Evolutionary conservation across 2,113 vertebrate genomes (phyloP).

Genomic region (Amphilophus citrinellus): DNA sequence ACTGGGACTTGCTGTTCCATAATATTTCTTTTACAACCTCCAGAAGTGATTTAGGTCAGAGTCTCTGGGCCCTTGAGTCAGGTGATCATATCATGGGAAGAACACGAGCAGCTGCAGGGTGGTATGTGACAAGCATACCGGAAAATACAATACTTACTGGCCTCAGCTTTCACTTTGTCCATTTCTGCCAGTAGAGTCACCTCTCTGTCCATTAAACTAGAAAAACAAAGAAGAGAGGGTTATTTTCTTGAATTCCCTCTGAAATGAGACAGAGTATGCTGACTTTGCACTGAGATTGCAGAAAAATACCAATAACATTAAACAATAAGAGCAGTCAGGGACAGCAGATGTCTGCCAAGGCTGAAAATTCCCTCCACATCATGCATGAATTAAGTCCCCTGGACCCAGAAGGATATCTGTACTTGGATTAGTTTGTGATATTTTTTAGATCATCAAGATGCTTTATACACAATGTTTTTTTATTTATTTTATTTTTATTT

Average conservation of each 20-base stretch:
- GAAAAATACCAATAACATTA: slow-evolving; percentile 1
- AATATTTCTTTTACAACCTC: slow-evolving; percentile 28
- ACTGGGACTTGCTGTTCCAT: slow-evolving; percentile 54
- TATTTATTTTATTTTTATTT: not conserved
- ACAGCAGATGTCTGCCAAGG: not conserved
- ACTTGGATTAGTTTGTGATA: not conserved
- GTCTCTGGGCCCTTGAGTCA: slow-evolving; percentile 29
- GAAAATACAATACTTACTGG: slow-evolving; percentile 85
- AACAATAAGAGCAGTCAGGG: not conserved
- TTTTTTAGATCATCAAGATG: not conserved
- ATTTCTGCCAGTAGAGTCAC: slow-evolving; percentile 92
- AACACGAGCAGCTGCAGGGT: slow-evolving; percentile 23
- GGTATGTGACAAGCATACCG: slow-evolving; percentile 6
- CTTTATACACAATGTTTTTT: not conserved
- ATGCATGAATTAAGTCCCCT: not conserved
- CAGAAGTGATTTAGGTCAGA: slow-evolving; percentile 58
- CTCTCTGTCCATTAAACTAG: slow-evolving; percentile 95
- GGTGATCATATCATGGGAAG: slow-evolving; percentile 48
- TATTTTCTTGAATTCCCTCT: not conserved
- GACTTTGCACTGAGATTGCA: slow-evolving; percentile 13
- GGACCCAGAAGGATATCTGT: not conserved
- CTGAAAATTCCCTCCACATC: not conserved
- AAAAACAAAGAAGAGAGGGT: slow-evolving; percentile 5
- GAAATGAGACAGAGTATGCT: not conserved
- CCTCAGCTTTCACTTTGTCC: slow-evolving; percentile 98